Percentiles rank a stretch among this genome's conserved stretches.
Conservation (phyloP, 1,140 invertebrate genomes). For the Nymphalis io region DNA sequence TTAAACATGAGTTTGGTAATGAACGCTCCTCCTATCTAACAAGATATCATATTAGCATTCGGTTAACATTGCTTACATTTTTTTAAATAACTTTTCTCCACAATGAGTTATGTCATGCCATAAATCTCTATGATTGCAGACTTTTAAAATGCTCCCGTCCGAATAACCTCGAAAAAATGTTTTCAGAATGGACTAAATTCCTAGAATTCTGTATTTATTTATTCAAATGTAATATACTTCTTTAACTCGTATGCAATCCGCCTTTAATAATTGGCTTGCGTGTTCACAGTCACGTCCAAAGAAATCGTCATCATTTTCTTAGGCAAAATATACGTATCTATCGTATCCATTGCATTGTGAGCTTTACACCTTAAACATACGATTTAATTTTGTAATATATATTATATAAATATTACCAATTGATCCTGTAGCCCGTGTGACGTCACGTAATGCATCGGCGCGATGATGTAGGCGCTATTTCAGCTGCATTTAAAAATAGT, state of each 20-base stretch:
- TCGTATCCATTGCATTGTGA: slow-evolving; percentile 4
- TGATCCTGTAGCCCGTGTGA: slow-evolving; percentile 13
- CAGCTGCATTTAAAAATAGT: slow-evolving; percentile 32
- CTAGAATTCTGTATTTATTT: neutral
- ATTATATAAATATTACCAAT: neutral
- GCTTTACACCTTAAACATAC: slow-evolving; percentile 4
- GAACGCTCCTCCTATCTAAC: too few species aligned
- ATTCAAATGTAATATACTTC: neutral
- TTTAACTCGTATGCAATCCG: slow-evolving; percentile 16
- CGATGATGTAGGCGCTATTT: slow-evolving; percentile 37
- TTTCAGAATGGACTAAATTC: too few species aligned
- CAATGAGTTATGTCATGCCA: too few species aligned
- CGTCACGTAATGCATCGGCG: slow-evolving; percentile 39
- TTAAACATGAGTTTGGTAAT: too few species aligned
- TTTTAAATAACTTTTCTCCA: too few species aligned
- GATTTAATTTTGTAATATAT: slow-evolving; percentile 15
- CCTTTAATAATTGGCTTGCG: slow-evolving; percentile 36
- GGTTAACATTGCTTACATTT: too few species aligned
- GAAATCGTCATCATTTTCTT: slow-evolving; percentile 32
- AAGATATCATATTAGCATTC: too few species aligned
- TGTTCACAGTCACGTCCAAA: slow-evolving; percentile 36
- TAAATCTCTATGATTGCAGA: too few species aligned
- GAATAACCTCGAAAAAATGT: too few species aligned
- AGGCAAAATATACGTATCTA: slow-evolving; percentile 3
- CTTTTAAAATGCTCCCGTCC: too few species aligned